Conservation (phyloP, 2,888 invertebrate species). For the Apomyelois bistriatella region DNA sequence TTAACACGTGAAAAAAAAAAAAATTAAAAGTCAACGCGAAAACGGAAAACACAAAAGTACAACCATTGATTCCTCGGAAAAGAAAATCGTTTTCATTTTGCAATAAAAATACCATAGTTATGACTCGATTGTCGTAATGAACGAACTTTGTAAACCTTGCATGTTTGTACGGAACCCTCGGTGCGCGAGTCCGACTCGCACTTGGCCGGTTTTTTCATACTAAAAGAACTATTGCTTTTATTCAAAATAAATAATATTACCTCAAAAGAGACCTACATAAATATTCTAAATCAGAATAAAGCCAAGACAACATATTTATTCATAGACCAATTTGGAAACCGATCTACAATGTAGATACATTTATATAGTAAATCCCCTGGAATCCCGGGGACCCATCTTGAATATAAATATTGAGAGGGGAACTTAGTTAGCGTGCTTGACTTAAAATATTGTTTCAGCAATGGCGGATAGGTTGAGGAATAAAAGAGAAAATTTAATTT, state of each 20-base stretch:
- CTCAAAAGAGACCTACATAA: neutral
- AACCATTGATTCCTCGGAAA: too few relatives aligned
- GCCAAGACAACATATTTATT: slow-evolving; percentile 13
- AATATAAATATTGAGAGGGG: slow-evolving; percentile 23
- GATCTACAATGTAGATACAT: slow-evolving; percentile 15
- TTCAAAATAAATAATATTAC: neutral
- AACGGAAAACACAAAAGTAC: too few relatives aligned
- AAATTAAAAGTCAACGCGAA: too few relatives aligned
- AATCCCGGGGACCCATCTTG: slow-evolving; percentile 16
- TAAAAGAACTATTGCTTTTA: too few relatives aligned
- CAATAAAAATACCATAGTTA: too few relatives aligned
- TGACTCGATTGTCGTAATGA: too few relatives aligned
- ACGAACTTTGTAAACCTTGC: too few relatives aligned
- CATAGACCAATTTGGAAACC: slow-evolving; percentile 16
- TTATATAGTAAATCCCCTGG: slow-evolving; percentile 16
- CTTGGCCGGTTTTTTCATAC: too few relatives aligned
- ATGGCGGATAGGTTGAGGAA: neutral
- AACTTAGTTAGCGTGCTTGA: neutral
- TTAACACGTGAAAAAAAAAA: too few relatives aligned
- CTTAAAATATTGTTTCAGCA: neutral
- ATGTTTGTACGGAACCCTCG: too few relatives aligned
- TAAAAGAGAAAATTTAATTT: neutral
- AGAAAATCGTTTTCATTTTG: too few relatives aligned
- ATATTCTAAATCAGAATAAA: neutral
- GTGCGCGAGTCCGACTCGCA: too few relatives aligned